Evolutionary conservation across 2,888 invertebrate genomes (phyloP).

Genomic region (Ypsolopha sequella): DNA sequence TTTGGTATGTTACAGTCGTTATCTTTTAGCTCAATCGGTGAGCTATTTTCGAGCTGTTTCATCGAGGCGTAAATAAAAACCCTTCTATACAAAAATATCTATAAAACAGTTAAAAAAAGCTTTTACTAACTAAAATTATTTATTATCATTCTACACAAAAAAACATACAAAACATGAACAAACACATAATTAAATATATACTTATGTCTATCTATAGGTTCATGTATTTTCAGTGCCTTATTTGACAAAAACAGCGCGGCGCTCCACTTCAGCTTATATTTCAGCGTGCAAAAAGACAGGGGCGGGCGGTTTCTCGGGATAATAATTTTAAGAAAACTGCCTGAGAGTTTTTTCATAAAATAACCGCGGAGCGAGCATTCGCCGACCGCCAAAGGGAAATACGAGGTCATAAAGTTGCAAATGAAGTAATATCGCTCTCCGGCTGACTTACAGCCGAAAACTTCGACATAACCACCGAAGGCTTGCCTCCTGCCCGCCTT

Average conservation of each 20-base stretch:
- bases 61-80: too few species aligned
- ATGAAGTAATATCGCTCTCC: conserved; percentile 54
- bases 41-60: too few species aligned
- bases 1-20: too few species aligned
- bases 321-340: conserved; percentile 49
- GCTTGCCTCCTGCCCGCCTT: not conserved
- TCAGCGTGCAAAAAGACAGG: conserved; percentile 27
- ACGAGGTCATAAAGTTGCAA: conserved; percentile 57
- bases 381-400: conserved; percentile 39
- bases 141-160: too few species aligned
- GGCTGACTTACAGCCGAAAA: conserved; percentile 44
- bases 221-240: conserved; percentile 19
- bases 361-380: conserved; percentile 25
- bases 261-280: not conserved
- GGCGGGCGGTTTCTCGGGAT: conserved; percentile 25
- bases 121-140: too few species aligned
- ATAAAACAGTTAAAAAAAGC: too few species aligned
- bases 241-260: conserved; percentile 21
- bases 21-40: too few species aligned
- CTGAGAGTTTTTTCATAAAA: conserved; percentile 44
- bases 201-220: too few species aligned
- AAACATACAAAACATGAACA: too few species aligned
- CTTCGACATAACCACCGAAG: not conserved
- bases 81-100: too few species aligned
- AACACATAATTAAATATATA: conserved; percentile 22